A percentile compares a stretch with the other conserved stretches of the same genome.
These are phyloP conservation scores for Podarcis siculus DNA, from an alignment of 2,797 vertebrate genomes.

Conservation along the genomic window DNA sequence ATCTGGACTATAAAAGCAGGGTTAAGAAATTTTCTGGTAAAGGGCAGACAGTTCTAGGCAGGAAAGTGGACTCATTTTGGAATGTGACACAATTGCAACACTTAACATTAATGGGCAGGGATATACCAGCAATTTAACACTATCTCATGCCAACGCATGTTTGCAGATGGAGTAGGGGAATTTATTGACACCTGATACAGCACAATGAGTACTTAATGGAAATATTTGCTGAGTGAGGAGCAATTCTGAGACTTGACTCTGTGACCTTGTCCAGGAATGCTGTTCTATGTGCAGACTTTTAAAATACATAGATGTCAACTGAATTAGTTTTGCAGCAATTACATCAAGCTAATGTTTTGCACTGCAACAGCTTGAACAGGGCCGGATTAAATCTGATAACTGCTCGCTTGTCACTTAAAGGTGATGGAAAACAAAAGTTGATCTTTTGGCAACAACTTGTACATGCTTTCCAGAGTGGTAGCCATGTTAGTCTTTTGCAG, in stretches of 20 bases:
- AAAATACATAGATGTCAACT: neutral
- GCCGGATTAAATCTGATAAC: neutral
- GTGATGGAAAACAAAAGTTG: accelerated
- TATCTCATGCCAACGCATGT: neutral
- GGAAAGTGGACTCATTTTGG: neutral
- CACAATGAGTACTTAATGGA: neutral
- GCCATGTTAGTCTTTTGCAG: neutral
- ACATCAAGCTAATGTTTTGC: neutral
- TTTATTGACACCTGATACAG: neutral
- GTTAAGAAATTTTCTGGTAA: neutral
- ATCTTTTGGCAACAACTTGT: neutral
- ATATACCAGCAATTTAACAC: neutral
- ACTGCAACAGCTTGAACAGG: neutral
- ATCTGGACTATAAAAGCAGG: neutral
- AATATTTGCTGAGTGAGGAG: neutral
- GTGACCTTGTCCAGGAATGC: neutral
- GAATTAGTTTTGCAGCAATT: neutral
- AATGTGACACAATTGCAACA: neutral
- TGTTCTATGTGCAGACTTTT: neutral
- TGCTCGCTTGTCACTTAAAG: neutral
- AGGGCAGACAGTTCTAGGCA: neutral
- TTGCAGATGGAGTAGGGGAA: neutral
- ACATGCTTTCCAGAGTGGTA: neutral
- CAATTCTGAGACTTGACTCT: neutral
- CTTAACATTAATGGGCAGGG: neutral